Evolutionary conservation across 2,888 invertebrate species (phyloP), one percentile per base, ranked within the genome.

Genomic region (Dichetophora obliterata): DNA sequence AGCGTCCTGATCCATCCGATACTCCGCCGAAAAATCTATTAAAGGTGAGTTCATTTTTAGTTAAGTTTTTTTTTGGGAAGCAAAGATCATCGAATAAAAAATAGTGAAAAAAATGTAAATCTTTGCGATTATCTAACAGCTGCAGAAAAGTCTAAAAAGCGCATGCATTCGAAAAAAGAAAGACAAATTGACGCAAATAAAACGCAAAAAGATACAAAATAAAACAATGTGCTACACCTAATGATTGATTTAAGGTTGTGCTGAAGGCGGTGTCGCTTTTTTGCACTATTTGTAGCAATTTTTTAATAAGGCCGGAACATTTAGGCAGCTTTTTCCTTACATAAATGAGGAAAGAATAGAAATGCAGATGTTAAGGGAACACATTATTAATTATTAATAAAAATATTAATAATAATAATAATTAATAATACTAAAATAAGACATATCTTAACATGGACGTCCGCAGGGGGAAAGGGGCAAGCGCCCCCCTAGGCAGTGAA

Each of bases 221-320:
- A 74, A 69, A 74, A 73, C 43, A 68, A 65, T 43, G 43, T 68
- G 65, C 22, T 61, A 63, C 83, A 77, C 83, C 79, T 66, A 6
- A 80, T 85, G 86, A 85, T 86, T 83, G 86, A 86, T 84, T 84
- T 86, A 85, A 85, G 85, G 85, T 85, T 85, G 78, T 78, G 80
- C 81, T 82, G 57, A 19, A 52, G 57, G 43, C 34, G 57, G 22
- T 27, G 22, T 75, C 3, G 34, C 54, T 50, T 14, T 75, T 61
- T 66, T n/a, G n/a, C n/a, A n/a, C n/a, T n/a, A n/a, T n/a, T n/a
- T 43, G 14, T 43, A 43, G 43, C 11, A 11, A 43, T 43, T 43
- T 43, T 43, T 43, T 43, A 43, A 11, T 43, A 43, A 14, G 11
- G 43, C 11, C 43, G 43, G 14, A 43, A 43, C 43, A 43, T 43